Percentiles rank a stretch among this genome's conserved stretches.
phyloP scores from a whole-genome alignment of 2,797 vertebrate genomes.

The Semotilus atromaculatus region DNA sequence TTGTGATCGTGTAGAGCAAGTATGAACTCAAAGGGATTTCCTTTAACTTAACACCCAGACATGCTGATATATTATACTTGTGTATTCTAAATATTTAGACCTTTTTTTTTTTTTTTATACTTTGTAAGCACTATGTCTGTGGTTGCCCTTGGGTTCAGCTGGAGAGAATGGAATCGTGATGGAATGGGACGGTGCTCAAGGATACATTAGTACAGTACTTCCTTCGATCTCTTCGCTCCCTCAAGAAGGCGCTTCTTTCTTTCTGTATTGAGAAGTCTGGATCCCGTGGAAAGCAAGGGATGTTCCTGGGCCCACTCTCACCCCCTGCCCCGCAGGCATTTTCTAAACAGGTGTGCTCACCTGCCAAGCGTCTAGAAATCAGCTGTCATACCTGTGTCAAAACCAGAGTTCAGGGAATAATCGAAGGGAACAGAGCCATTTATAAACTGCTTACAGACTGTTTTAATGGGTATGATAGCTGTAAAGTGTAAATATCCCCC shows the following conservation, averaged over 20 bases:
- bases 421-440: constrained; percentile 89
- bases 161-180: background rate
- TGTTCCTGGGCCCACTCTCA: constrained; percentile 61
- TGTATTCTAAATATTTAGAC: constrained; percentile 54
- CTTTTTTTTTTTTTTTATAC: constrained; percentile 53
- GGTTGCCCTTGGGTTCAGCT: constrained; percentile 40
- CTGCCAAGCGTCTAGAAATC: constrained; percentile 80
- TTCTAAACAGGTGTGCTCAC: constrained; percentile 78
- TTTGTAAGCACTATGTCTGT: constrained; percentile 62
- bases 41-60: constrained; percentile 51
- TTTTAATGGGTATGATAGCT: constrained; percentile 85
- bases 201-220: constrained; percentile 62
- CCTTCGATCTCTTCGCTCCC: constrained; percentile 58
- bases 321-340: constrained; percentile 73
- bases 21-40: constrained; percentile 47
- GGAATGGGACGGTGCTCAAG: constrained; percentile 22
- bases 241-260: constrained; percentile 56
- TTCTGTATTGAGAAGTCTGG: constrained; percentile 58
- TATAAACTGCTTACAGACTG: constrained; percentile 87
- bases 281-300: constrained; percentile 66
- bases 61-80: constrained; percentile 57
- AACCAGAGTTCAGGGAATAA: constrained; percentile 88
- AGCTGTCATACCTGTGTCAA: constrained; percentile 85
- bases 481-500: constrained; percentile 82
- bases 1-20: constrained; percentile 40